Percentiles rank a stretch among this genome's conserved stretches.
Conservation (phyloP, 2,888 invertebrate species). For the Acleris sparsana region DNA sequence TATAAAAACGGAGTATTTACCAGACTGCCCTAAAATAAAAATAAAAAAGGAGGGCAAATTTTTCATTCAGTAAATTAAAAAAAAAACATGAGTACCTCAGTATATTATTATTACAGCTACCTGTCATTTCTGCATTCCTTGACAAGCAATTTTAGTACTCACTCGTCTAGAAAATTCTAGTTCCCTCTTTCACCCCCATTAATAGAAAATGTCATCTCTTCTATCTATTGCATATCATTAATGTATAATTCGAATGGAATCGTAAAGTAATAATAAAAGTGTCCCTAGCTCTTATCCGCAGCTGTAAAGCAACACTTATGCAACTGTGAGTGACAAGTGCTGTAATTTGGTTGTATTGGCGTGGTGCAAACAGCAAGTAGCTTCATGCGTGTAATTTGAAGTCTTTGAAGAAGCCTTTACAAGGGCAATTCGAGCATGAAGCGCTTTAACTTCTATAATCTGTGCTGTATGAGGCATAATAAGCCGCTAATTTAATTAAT, state of each 20-base stretch:
- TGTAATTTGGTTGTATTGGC: constrained; percentile 29
- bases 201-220: constrained; percentile 24
- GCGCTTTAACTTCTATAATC: constrained; percentile 19
- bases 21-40: too few species aligned
- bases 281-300: constrained; percentile 5
- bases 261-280: neutral
- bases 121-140: too few species aligned
- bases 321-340: constrained; percentile 31
- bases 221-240: constrained; percentile 17
- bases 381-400: constrained; percentile 28
- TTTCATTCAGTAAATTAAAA: too few species aligned
- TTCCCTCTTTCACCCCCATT: constrained; percentile 3
- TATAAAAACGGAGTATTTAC: too few species aligned
- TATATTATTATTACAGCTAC: too few species aligned
- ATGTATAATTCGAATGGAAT: neutral
- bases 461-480: neutral
- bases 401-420: constrained; percentile 27
- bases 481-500: too few species aligned
- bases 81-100: too few species aligned
- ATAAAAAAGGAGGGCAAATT: too few species aligned
- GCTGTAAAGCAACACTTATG: constrained; percentile 21
- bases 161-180: constrained; percentile 9
- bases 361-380: constrained; percentile 31
- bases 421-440: constrained; percentile 31
- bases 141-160: too few species aligned